A percentile compares a stretch with the other conserved stretches of the same genome.
These are phyloP conservation scores for Ericerus pela DNA, from an alignment of 1,140 invertebrate genomes.

Conservation along the genomic window DNA sequence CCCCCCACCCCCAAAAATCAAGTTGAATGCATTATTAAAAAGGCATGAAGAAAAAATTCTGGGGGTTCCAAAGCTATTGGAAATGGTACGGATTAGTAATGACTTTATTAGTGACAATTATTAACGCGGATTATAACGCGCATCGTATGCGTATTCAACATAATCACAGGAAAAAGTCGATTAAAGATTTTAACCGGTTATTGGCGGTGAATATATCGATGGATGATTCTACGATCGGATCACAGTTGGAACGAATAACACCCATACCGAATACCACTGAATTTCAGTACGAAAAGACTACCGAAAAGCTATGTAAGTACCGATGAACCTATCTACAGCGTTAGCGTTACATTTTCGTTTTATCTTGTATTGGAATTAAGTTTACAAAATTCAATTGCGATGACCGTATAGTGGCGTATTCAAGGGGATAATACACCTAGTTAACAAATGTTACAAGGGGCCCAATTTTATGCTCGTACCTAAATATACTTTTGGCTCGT, in stretches of 20 bases:
- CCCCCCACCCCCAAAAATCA: too few relatives aligned
- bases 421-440: too few relatives aligned
- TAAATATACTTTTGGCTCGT: too few relatives aligned
- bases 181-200: neutral
- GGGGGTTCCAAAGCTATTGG: slow-evolving; percentile 10
- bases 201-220: slow-evolving; percentile 1
- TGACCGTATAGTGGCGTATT: too few relatives aligned
- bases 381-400: too few relatives aligned
- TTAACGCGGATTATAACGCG: slow-evolving; percentile 4
- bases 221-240: neutral
- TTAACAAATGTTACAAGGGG: too few relatives aligned
- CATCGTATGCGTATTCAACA: slow-evolving; percentile 3
- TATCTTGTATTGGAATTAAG: too few relatives aligned
- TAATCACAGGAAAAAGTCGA: neutral
- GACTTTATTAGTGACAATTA: slow-evolving; percentile 7
- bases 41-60: slow-evolving; percentile 12
- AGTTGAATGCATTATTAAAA: slow-evolving; percentile 8
- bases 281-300: neutral
- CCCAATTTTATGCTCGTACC: too few relatives aligned
- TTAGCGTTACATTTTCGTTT: too few relatives aligned
- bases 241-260: slow-evolving; percentile 1
- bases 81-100: slow-evolving; percentile 11
- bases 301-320: slow-evolving; percentile 5
- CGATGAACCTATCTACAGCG: too few relatives aligned
- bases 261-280: slow-evolving; percentile 3